Evolutionary conservation across 2,113 vertebrate genomes (phyloP).

Genomic region (Piprites chloris): DNA sequence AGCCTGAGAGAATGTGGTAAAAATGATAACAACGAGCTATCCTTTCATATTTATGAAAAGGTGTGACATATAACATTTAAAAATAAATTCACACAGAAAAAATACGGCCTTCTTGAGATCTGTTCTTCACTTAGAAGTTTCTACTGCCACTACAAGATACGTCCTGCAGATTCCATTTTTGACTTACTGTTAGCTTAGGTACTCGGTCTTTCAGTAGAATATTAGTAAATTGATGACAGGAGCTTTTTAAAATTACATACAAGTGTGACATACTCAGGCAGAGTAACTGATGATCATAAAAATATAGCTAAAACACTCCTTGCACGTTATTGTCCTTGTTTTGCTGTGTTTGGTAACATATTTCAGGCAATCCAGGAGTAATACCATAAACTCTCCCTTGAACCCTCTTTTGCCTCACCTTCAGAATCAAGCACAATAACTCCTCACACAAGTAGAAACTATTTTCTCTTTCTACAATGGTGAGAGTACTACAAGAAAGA

Average conservation of each 20-base stretch:
- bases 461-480: neutral
- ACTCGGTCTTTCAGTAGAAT: neutral
- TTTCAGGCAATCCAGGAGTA: neutral
- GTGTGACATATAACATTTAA: neutral
- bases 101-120: neutral
- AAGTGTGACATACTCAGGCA: neutral
- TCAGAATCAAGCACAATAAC: neutral
- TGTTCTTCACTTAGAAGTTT: neutral
- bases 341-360: neutral
- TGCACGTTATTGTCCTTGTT: neutral
- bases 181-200: neutral
- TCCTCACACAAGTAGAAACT: neutral
- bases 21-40: neutral
- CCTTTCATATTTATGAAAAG: neutral
- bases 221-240: neutral
- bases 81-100: neutral
- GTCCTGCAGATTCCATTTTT: neutral
- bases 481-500: neutral
- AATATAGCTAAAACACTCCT: neutral
- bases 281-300: neutral
- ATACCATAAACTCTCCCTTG: neutral
- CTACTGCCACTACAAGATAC: neutral
- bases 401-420: neutral
- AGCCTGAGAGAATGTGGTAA: neutral
- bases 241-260: neutral